Base-by-base conservation (phyloP, 2,797 vertebrate genomes). In the Sebastes steindachneri region DNA sequence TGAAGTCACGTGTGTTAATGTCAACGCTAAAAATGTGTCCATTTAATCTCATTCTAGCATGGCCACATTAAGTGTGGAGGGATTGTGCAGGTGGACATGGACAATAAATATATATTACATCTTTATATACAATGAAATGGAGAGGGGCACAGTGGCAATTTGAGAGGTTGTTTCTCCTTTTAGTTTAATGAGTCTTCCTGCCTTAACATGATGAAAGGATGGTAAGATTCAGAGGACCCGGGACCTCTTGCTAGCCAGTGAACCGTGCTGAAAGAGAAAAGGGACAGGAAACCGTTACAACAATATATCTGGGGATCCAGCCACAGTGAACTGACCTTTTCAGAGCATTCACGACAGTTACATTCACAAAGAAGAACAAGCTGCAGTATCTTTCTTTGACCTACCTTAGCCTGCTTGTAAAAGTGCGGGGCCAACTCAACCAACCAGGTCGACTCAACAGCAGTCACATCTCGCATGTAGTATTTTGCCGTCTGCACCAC, bases 381-480 rank as follows among this genome's bases (percentile, higher is more conserved):
- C 6, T 35, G 23, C 2, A 0, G 12, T 25, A 51, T 7, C 3
- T 75, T 57, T 59, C 17, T 62, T 14, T 57, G 31, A 76, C 96
- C 77, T 96, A 99, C 98, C 95, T 97, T 97, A 91, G 98, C 98
- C 95, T 99, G 97, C 88, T 99, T 99, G 93, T 99, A 99, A 64
- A 99, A 99, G 91, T 99, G 99, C 45, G 99, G 99, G 0, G 99
- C 99, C 95, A 99, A 89, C 85, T 99, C 98, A 85, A 99, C 91
- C 88, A 99, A 94, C 99, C 98, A 99, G 2, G 97, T 94, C 0
- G 98, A 99, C 75, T 99, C 98, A 1, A 99, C 95, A 0, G 98
- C 98, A 4, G 98, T 99, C 95, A 99, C 98, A 7, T 99, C 99
- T 10, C 99, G 96, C 98, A 99, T 99, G 92, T 96, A 99, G 83